Conservation (phyloP, 2,113 vertebrate species). For the Prochilodus magdalenae region DNA sequence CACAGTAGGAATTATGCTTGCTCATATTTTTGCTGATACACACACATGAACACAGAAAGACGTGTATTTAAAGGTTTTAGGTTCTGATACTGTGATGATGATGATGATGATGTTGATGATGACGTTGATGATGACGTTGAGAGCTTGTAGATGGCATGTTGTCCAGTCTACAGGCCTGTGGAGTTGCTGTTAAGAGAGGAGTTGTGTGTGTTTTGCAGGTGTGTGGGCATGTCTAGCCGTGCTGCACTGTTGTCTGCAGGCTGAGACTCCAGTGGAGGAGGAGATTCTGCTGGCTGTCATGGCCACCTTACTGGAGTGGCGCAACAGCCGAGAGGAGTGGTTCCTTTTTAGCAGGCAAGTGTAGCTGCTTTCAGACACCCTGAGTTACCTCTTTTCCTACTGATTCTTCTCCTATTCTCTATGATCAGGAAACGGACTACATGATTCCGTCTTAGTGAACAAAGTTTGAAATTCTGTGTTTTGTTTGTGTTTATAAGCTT, state of each 20-base stretch:
- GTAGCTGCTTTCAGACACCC: neutral
- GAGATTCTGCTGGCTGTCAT: constrained; percentile 83
- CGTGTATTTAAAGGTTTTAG: neutral
- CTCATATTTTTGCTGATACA: neutral
- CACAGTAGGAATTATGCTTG: constrained; percentile 70
- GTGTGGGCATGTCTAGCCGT: constrained; percentile 87
- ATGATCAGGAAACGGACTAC: no score
- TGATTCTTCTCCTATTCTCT: no score
- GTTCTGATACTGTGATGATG: neutral
- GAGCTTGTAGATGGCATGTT: neutral
- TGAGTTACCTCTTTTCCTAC: no score
- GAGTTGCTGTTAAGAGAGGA: constrained; percentile 9
- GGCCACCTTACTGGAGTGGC: constrained; percentile 89
- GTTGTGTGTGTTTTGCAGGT: constrained; percentile 71
- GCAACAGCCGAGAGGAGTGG: constrained; percentile 84
- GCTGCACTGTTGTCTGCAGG: constrained; percentile 87
- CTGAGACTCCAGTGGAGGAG: constrained; percentile 75
- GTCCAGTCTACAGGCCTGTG: neutral
- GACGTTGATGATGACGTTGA: neutral
- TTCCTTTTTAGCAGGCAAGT: constrained; percentile 89
- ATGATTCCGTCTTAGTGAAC: no score
- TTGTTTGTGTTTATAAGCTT: no score
- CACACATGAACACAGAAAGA: neutral
- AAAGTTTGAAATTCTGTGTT: no score
- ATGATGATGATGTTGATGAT: no score